Evolutionary conservation across 2,113 vertebrate species (phyloP).

Genomic region (Ceyx margarethae): DNA sequence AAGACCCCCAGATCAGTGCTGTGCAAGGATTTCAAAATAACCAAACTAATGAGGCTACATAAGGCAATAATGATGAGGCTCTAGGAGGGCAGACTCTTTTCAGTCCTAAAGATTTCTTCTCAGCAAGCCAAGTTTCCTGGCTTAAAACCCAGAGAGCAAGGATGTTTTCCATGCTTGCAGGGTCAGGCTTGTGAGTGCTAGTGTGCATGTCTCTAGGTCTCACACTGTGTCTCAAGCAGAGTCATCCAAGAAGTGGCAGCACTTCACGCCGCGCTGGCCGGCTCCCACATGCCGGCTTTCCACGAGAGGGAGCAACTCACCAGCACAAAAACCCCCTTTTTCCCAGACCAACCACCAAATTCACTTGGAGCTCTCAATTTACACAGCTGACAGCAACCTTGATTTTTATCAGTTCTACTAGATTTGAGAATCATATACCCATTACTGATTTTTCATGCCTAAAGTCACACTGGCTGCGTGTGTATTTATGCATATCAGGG

Average conservation of each 20-base stretch:
- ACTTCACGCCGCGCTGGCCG: not conserved
- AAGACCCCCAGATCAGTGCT: not conserved
- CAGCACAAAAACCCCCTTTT: slow-evolving; percentile 69
- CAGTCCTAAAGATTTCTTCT: not conserved
- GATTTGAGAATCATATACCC: slow-evolving; percentile 65
- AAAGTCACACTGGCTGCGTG: slow-evolving; percentile 19
- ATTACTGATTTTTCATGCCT: slow-evolving; percentile 65
- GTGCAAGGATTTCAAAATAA: not conserved
- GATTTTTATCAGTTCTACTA: slow-evolving; percentile 72
- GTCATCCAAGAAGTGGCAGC: not conserved
- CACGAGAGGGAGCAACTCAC: slow-evolving; percentile 84
- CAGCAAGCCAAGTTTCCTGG: slow-evolving; percentile 22
- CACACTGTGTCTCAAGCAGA: not conserved
- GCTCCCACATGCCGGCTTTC: not conserved
- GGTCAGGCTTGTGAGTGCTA: not conserved
- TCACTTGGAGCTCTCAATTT: slow-evolving; percentile 69
- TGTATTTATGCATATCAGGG: slow-evolving; percentile 17
- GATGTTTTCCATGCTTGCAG: not conserved
- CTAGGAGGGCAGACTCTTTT: not conserved
- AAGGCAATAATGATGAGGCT: not conserved
- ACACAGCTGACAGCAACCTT: slow-evolving; percentile 69
- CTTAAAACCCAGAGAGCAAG: not conserved
- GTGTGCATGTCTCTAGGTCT: not conserved
- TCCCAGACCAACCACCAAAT: slow-evolving; percentile 39
- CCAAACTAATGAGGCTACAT: not conserved